phyloP scores from a whole-genome alignment of 2,888 invertebrate genomes.

The Mimumesa dahlbomi region DNA sequence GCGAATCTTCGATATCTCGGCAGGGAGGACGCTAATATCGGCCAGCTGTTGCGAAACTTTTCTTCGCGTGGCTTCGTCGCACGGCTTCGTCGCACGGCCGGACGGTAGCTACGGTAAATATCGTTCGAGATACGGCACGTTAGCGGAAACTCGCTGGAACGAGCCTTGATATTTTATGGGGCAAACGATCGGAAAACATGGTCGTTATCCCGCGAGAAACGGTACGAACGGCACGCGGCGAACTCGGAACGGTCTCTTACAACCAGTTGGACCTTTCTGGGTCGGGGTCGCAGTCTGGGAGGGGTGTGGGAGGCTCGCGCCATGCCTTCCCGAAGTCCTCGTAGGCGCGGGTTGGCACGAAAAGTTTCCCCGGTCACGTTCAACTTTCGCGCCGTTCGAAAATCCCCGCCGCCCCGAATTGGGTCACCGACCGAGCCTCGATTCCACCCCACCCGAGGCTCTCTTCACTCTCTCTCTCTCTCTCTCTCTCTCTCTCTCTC shows the following conservation, averaged over 20 bases:
- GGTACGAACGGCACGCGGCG: constrained; percentile 26
- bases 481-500: constrained; percentile 16
- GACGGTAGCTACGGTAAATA: constrained; percentile 21
- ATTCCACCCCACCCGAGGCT: constrained; percentile 17
- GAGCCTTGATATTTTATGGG: too few relatives aligned
- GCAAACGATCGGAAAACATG: too few relatives aligned
- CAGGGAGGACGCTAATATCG: not conserved
- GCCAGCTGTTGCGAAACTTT: not conserved
- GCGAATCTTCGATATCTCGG: too few relatives aligned
- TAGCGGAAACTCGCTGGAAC: too few relatives aligned
- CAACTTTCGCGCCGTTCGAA: constrained; percentile 72
- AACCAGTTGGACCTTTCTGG: constrained; percentile 38
- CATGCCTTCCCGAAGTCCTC: constrained; percentile 17
- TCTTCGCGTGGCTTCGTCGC: not conserved
- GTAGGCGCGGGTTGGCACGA: constrained; percentile 57
- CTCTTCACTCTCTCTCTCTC: constrained; percentile 8
- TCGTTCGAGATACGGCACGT: too few relatives aligned
- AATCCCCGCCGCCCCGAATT: constrained; percentile 66
- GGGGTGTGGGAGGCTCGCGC: constrained; percentile 6
- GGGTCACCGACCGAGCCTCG: constrained; percentile 67
- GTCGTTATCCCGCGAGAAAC: constrained; percentile 5
- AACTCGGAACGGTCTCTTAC: constrained; percentile 49
- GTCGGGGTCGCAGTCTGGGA: constrained; percentile 39
- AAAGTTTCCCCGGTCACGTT: constrained; percentile 74
- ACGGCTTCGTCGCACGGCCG: constrained; percentile 15